Conservation (phyloP, 1,140 invertebrate species). For the Thalassaphorura encarpata region DNA sequence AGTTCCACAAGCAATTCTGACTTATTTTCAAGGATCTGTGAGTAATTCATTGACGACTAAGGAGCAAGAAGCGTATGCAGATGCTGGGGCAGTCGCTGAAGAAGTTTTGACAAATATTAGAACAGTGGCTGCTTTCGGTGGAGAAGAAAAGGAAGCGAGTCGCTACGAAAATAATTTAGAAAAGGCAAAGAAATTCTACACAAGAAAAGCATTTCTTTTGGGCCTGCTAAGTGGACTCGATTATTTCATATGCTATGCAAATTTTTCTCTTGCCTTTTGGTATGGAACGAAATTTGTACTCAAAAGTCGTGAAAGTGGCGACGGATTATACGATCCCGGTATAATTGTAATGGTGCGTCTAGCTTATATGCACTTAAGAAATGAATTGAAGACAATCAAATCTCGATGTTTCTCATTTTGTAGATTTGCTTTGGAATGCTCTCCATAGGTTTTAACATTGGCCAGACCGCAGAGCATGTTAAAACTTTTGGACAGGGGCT, state of each 20-base stretch:
- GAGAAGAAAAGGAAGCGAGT: neutral
- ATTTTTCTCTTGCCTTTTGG: neutral
- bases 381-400: too few species aligned
- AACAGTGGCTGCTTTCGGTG: neutral
- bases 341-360: too few species aligned
- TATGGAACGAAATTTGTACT: neutral
- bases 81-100: neutral
- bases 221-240: too few species aligned
- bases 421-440: too few species aligned
- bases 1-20: neutral
- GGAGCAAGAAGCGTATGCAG: constrained; percentile 50
- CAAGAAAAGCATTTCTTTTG: neutral
- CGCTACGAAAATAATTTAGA: neutral
- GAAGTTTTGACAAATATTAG: neutral
- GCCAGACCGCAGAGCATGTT: too few species aligned
- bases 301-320: neutral
- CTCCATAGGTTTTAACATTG: too few species aligned
- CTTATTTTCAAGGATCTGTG: neutral
- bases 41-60: constrained; percentile 41
- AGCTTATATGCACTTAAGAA: too few species aligned
- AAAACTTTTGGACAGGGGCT: too few species aligned
- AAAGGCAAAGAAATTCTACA: neutral
- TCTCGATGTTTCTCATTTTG: too few species aligned
- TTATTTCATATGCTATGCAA: neutral
- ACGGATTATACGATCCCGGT: neutral